A percentile compares a stretch with the other conserved stretches of the same genome.
phyloP scores from a whole-genome alignment of 2,888 invertebrate genomes.

The Apodemia zela region DNA sequence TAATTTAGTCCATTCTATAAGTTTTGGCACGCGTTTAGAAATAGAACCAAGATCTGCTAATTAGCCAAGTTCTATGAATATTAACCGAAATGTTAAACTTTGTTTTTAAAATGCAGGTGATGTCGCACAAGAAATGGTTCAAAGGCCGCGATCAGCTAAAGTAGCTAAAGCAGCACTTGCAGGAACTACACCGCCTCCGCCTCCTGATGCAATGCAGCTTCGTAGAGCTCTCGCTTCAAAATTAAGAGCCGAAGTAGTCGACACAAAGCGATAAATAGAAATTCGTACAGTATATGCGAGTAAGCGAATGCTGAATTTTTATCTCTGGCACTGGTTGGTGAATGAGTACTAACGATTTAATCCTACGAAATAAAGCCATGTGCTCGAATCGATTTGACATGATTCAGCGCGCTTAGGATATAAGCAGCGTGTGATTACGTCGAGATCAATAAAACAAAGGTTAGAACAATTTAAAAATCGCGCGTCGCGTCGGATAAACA shows the following conservation, averaged over 20 bases:
- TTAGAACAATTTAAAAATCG: no score
- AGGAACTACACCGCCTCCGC: constrained; percentile 64
- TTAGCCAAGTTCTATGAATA: no score
- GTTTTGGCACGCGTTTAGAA: no score
- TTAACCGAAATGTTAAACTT: constrained; percentile 3
- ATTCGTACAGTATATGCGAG: neutral
- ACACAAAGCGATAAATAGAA: constrained; percentile 43
- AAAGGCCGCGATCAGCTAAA: constrained; percentile 87
- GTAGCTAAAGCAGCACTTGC: constrained; percentile 85
- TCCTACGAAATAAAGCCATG: neutral
- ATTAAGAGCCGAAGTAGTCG: constrained; percentile 92
- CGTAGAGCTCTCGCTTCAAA: constrained; percentile 91
- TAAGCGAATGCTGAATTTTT: no score
- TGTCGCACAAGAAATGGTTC: constrained; percentile 56
- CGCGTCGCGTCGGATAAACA: no score
- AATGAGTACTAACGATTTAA: neutral
- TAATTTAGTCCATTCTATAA: no score
- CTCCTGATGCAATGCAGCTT: constrained; percentile 85
- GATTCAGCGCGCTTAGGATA: no score
- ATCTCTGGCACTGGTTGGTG: no score
- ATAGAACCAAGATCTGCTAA: no score
- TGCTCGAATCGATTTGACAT: neutral
- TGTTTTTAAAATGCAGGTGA: constrained; percentile 45
- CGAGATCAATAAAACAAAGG: no score
- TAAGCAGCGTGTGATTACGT: no score